phyloP scores from a whole-genome alignment of 2,888 invertebrate genomes.

The Gordius sp. region DNA sequence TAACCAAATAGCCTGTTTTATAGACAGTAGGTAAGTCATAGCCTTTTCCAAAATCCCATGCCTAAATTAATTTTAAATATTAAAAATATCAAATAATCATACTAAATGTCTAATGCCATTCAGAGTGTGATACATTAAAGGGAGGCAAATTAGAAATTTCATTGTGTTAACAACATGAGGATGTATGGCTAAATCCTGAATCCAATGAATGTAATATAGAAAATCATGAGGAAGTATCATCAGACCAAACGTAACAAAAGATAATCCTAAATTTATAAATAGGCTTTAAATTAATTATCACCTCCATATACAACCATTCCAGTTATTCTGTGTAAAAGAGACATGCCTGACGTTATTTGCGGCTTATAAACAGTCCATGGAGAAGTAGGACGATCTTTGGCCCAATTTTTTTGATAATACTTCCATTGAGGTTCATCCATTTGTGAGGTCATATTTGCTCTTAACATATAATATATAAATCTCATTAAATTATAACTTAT shows the following conservation, averaged over 20 bases:
- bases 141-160: conserved; percentile 26
- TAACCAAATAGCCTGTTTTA: conserved; percentile 24
- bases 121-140: conserved; percentile 25
- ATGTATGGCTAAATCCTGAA: neutral
- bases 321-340: conserved; percentile 13
- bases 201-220: neutral
- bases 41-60: conserved; percentile 18
- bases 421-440: conserved; percentile 12
- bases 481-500: no score
- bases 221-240: neutral
- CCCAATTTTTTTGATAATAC: conserved; percentile 10
- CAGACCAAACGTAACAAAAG: neutral
- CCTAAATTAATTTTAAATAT: conserved; percentile 12
- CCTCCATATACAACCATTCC: neutral
- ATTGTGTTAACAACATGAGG: conserved; percentile 22
- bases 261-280: neutral
- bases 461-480: no score
- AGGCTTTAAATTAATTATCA: neutral
- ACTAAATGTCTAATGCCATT: conserved; percentile 26
- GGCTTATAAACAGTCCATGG: conserved; percentile 12
- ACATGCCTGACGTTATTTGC: neutral
- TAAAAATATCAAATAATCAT: conserved; percentile 2
- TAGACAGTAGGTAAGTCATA: conserved; percentile 21
- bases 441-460: conserved; percentile 1
- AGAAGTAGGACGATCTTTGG: neutral